These are phyloP conservation scores for Propsilocerus akamusi DNA, from an alignment of 1,140 invertebrate species.

Conservation along the genomic window DNA sequence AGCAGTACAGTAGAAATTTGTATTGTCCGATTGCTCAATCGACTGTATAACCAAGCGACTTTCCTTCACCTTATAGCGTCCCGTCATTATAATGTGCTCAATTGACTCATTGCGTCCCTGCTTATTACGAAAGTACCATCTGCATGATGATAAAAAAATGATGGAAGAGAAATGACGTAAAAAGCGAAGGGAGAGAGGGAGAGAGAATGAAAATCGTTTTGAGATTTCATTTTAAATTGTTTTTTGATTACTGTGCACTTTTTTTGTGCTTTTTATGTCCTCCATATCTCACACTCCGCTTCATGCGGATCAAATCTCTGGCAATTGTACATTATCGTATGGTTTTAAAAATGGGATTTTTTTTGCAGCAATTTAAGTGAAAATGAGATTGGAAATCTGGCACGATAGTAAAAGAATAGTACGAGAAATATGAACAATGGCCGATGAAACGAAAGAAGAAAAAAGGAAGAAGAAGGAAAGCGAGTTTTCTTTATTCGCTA, in stretches of 20 bases:
- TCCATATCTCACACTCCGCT: not conserved
- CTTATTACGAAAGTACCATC: not conserved
- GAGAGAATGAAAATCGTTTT: not conserved
- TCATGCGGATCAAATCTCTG: no score
- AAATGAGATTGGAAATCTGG: no score
- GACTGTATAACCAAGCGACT: conserved; percentile 31
- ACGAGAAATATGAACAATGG: no score
- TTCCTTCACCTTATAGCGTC: conserved; percentile 28
- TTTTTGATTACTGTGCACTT: not conserved
- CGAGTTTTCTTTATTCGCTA: no score
- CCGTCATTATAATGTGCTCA: conserved; percentile 24
- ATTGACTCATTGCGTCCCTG: conserved; percentile 14
- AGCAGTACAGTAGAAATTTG: conserved; percentile 30
- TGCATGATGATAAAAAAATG: not conserved
- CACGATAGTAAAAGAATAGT: no score
- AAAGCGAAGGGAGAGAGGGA: not conserved
- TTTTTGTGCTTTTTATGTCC: no score
- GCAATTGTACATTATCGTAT: no score
- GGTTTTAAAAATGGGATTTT: no score
- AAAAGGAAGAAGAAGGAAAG: no score
- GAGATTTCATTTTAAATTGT: conserved; percentile 4
- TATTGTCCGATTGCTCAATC: conserved; percentile 29
- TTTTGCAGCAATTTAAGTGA: no score
- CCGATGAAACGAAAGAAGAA: no score
- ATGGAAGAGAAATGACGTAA: not conserved